Percentiles rank a stretch among this genome's conserved stretches.
Evolutionary conservation across 2,113 vertebrate species (phyloP).

Genomic region (Cephalopterus ornatus): DNA sequence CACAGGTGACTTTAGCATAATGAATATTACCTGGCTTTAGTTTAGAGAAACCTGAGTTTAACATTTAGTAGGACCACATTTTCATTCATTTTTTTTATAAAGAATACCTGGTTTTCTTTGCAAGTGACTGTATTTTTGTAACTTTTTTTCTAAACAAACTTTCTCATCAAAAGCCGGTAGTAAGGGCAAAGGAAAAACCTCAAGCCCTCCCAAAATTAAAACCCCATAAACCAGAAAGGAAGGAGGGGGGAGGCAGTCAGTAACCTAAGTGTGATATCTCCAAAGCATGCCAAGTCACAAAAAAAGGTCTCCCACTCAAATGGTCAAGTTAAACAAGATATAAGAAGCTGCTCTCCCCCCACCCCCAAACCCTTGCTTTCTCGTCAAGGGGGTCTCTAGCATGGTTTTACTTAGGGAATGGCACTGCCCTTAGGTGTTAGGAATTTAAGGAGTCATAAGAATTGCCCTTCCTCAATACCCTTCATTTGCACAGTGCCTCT

Average conservation of each 20-base stretch:
- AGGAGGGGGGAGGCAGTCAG: background rate
- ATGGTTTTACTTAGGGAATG: conserved; percentile 4
- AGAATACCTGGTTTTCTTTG: background rate
- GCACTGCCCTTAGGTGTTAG: background rate
- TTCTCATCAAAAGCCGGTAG: background rate
- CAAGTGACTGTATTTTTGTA: conserved; percentile 6
- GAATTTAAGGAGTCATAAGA: conserved; percentile 44
- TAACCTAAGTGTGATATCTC: conserved; percentile 51
- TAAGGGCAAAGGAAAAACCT: conserved; percentile 41
- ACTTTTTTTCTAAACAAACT: conserved; percentile 49
- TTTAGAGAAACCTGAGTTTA: background rate
- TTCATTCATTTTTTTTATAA: background rate
- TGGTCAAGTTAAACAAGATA: conserved; percentile 64
- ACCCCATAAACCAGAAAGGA: conserved; percentile 35
- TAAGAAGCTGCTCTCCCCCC: background rate
- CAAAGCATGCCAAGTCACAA: conserved; percentile 61
- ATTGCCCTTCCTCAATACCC: background rate
- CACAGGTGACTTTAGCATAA: background rate
- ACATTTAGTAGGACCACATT: background rate
- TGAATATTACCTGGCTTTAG: background rate
- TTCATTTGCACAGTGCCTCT: conserved; percentile 23
- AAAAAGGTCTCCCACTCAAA: conserved; percentile 40
- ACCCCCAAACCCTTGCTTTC: background rate
- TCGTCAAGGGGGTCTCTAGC: conserved; percentile 1
- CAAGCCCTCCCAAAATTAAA: background rate